Conservation (phyloP, 2,888 invertebrate genomes). For the Drosophila prostipennis region DNA sequence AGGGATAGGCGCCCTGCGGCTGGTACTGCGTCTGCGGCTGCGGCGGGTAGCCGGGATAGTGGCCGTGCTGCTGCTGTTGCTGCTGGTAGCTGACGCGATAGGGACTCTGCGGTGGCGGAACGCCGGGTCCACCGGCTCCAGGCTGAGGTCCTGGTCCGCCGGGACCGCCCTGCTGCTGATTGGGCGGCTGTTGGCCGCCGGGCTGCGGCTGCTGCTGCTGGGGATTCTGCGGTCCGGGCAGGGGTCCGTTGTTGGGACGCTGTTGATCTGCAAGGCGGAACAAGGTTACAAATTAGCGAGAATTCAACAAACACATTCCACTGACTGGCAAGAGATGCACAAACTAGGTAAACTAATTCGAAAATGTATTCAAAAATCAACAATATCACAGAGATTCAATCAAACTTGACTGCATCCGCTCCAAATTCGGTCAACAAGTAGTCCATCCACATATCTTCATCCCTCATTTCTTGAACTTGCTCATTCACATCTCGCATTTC, state of each 20-base stretch:
- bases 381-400: background rate
- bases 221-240: constrained; percentile 71
- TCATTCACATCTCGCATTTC: no score
- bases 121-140: constrained; percentile 85
- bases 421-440: background rate
- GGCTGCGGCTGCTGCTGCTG: constrained; percentile 85
- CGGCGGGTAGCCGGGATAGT: constrained; percentile 85
- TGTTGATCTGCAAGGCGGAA: constrained; percentile 84
- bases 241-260: constrained; percentile 84
- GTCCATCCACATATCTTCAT: background rate
- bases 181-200: constrained; percentile 34
- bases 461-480: background rate
- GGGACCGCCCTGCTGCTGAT: constrained; percentile 82
- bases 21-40: constrained; percentile 86
- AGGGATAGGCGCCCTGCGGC: constrained; percentile 86
- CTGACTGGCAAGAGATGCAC: no score
- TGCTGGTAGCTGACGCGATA: constrained; percentile 85
- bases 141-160: constrained; percentile 84
- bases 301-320: no score
- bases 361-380: background rate
- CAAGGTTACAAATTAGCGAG: no score
- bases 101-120: constrained; percentile 86
- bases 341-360: no score
- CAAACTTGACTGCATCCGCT: background rate
- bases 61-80: constrained; percentile 85